These are phyloP conservation scores for Platichthys stellatus DNA, from an alignment of 2,113 vertebrate species.

Conservation along the genomic window DNA sequence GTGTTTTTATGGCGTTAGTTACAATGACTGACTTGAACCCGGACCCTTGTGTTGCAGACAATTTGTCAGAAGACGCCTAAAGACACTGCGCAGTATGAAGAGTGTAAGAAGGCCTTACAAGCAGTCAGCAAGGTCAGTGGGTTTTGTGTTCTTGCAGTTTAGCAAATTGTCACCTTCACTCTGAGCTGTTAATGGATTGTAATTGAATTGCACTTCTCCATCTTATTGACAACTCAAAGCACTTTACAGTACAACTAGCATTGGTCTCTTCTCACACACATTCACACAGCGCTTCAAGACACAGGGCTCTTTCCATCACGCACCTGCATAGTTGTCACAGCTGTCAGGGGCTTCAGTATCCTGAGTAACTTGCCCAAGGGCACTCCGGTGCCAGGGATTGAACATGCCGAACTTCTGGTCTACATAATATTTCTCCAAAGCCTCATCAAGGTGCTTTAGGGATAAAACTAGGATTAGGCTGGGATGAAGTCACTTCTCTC, in stretches of 20 bases:
- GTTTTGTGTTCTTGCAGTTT: not conserved
- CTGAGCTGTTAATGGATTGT: not conserved
- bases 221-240: too few species aligned
- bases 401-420: too few species aligned
- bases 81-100: slow-evolving; percentile 86
- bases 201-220: too few species aligned
- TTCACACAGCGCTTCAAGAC: too few species aligned
- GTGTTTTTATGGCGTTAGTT: not conserved
- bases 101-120: slow-evolving; percentile 90
- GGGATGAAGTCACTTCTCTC: too few species aligned
- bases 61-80: slow-evolving; percentile 97
- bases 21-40: not conserved
- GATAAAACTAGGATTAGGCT: not conserved
- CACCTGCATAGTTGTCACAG: not conserved
- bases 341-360: too few species aligned
- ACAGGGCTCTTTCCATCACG: not conserved
- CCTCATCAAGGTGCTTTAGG: too few species aligned
- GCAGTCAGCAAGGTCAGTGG: slow-evolving; percentile 93
- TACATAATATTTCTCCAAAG: not conserved
- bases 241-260: too few species aligned
- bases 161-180: not conserved
- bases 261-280: too few species aligned
- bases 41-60: slow-evolving; percentile 83
- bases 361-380: not conserved
- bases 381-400: too few species aligned